Evolutionary conservation across 2,113 vertebrate genomes (phyloP).

Genomic region (Arvicanthis niloticus): DNA sequence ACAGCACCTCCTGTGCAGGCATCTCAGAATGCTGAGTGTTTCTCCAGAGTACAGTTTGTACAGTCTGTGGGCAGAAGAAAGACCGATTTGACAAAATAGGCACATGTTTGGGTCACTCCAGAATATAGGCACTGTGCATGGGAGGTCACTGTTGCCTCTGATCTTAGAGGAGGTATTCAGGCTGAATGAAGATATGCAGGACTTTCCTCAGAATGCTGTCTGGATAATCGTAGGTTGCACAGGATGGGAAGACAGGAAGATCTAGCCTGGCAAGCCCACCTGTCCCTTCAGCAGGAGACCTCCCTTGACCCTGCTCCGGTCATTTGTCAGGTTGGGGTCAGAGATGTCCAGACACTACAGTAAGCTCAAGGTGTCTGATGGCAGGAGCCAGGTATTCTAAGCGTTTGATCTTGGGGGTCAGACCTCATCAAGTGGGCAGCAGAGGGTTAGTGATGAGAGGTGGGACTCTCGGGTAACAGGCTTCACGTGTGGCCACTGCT

Average conservation of each 20-base stretch:
- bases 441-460: not conserved
- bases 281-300: not conserved
- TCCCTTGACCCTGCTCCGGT: not conserved
- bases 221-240: not conserved
- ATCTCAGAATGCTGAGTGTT: not conserved
- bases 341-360: not conserved
- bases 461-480: not conserved
- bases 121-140: not conserved
- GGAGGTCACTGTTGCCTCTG: not conserved
- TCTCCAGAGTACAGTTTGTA: not conserved
- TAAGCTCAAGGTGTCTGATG: not conserved
- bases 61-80: not conserved
- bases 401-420: not conserved
- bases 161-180: not conserved
- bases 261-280: not conserved
- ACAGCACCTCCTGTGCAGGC: not conserved
- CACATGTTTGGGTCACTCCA: not conserved
- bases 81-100: not conserved
- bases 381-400: not conserved
- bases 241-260: not conserved
- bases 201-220: not conserved
- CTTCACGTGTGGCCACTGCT: not conserved
- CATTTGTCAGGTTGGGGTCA: not conserved
- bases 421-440: not conserved
- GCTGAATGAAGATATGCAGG: not conserved